Conservation (phyloP, 2,113 vertebrate species). For the Corythaixoides concolor region DNA sequence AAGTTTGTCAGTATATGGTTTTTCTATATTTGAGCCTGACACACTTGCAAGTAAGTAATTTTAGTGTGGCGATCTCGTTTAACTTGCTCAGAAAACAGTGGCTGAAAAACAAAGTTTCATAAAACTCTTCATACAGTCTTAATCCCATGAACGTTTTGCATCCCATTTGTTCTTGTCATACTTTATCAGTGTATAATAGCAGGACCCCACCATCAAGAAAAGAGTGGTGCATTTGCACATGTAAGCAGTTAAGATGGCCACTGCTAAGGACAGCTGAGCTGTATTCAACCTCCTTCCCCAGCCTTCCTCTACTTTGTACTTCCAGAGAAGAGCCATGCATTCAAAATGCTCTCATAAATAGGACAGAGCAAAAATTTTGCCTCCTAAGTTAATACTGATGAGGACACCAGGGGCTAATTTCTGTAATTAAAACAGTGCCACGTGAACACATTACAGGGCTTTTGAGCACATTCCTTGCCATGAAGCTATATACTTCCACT, state of each 20-base stretch:
- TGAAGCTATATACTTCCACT: not conserved
- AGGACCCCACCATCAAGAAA: not conserved
- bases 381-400: not conserved
- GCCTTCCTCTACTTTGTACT: not conserved
- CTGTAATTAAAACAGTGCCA: not conserved
- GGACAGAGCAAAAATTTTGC: not conserved
- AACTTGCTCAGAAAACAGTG: not conserved
- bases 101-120: not conserved
- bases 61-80: not conserved
- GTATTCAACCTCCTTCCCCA: not conserved
- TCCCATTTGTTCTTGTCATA: not conserved
- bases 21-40: not conserved
- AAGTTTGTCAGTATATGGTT: not conserved
- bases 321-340: not conserved
- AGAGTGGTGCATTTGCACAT: not conserved
- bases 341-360: not conserved
- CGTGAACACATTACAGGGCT: not conserved
- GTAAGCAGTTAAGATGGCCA: rapidly evolving
- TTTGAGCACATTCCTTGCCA: not conserved
- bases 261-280: not conserved
- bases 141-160: rapidly evolving
- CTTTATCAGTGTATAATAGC: not conserved
- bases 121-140: not conserved
- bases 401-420: rapidly evolving
- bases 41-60: not conserved